These are phyloP conservation scores for Sylvia borin DNA, from an alignment of 2,797 vertebrate genomes.

Conservation along the genomic window DNA sequence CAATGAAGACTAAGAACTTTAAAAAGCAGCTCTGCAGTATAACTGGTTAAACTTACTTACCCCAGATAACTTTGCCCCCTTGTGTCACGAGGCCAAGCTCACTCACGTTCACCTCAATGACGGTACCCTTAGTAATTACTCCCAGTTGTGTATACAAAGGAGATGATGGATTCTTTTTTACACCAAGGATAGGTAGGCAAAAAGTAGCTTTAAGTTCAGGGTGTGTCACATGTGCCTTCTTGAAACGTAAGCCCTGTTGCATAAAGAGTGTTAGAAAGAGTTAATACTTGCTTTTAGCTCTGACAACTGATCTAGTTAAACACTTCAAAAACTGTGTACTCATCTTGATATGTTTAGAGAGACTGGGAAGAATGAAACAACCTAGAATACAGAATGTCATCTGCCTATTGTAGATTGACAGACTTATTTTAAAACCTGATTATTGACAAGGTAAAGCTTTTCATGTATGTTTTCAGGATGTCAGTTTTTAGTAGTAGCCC, in stretches of 20 bases:
- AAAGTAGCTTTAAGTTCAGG: slow-evolving; percentile 98
- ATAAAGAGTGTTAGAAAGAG: background rate
- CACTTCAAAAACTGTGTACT: background rate
- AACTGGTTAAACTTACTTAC: slow-evolving; percentile 78
- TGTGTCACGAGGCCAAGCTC: slow-evolving; percentile 97
- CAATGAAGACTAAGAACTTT: background rate
- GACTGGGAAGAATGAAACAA: background rate
- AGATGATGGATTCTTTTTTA: slow-evolving; percentile 98
- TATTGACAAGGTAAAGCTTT: background rate
- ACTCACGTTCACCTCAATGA: slow-evolving; percentile 96
- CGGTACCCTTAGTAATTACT: slow-evolving; percentile 96
- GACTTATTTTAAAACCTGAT: background rate
- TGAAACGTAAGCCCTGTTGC: slow-evolving; percentile 92
- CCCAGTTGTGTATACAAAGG: slow-evolving; percentile 94
- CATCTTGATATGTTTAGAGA: background rate
- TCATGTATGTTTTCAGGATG: background rate
- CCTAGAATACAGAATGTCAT: background rate
- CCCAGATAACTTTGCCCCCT: slow-evolving; percentile 98
- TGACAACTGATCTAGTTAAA: background rate
- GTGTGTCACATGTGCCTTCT: slow-evolving; percentile 98
- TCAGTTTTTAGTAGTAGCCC: background rate
- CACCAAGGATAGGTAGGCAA: slow-evolving; percentile 94
- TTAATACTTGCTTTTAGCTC: background rate
- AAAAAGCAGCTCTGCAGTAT: background rate
- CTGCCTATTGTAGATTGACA: background rate